These are phyloP conservation scores for Eilema griseolum DNA, from an alignment of 2,888 invertebrate genomes.

Conservation along the genomic window DNA sequence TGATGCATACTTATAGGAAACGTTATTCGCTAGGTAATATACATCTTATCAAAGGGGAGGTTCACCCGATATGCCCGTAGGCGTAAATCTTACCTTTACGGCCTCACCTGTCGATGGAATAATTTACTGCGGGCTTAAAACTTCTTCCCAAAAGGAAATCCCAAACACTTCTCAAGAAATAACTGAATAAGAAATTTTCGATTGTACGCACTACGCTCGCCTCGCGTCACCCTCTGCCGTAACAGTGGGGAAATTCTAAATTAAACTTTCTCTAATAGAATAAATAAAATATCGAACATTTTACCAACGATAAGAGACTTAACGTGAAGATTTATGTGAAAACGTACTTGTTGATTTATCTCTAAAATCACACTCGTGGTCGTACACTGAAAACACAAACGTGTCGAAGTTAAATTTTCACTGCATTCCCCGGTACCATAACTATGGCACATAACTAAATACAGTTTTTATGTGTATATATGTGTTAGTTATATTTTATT, in stretches of 20 bases:
- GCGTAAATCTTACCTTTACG: conserved; percentile 86
- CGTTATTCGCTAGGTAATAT: conserved; percentile 80
- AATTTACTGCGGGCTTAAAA: conserved; percentile 86
- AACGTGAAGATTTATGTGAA: conserved; percentile 53
- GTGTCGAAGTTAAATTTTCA: conserved; percentile 33
- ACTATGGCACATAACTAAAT: conserved; percentile 35
- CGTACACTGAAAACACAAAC: conserved; percentile 42
- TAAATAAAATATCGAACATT: conserved; percentile 69
- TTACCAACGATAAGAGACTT: conserved; percentile 46
- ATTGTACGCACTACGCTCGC: conserved; percentile 67
- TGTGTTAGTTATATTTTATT: conserved; percentile 45
- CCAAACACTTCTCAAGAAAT: conserved; percentile 85
- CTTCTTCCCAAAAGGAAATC: conserved; percentile 81
- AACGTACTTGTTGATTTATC: conserved; percentile 50
- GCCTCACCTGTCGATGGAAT: conserved; percentile 86
- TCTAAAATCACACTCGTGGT: conserved; percentile 43
- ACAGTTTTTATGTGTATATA: conserved; percentile 17
- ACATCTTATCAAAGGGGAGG: conserved; percentile 83
- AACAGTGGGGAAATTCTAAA: conserved; percentile 73
- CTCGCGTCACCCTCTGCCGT: conserved; percentile 50
- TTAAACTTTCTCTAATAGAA: conserved; percentile 73
- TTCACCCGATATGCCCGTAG: conserved; percentile 75
- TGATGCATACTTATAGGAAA: conserved; percentile 75
- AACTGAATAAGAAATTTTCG: conserved; percentile 84
- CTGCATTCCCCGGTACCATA: conserved; percentile 22